Base-by-base conservation (phyloP, 2,113 vertebrate species). In the Vulpes ferrilata region DNA sequence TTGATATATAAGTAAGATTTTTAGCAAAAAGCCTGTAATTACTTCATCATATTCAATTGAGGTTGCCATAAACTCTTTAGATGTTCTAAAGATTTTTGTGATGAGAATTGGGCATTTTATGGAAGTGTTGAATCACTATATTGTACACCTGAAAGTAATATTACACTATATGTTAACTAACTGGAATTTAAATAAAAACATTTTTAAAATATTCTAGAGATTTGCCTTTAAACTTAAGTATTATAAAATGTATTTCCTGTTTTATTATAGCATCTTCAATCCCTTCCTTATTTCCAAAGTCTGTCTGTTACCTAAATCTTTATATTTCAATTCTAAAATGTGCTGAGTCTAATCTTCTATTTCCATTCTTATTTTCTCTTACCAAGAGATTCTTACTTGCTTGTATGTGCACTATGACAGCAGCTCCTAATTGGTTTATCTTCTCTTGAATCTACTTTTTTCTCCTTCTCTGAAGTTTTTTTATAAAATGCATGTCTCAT, bases 401-500 rank as follows among this genome's bases (percentile, higher is more conserved):
- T 73, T 88, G 55, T 71, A 43, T 59, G 55, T 90, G 38, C 62
- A 82, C 20, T 82, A 65, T 94, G 94, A 35, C 15, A 89, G n/a
- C 92, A 93, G 13, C 53, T 95, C 11, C n/a, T 84, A 20, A 35
- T 59, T 90, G 59, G 16, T 85, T 95, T 30, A 80, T 86, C 32
- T 62, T 95, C 27, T 96, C 32, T 87, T 93, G 3, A 83, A 73
- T 95, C 48, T 96, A 35, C 51, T 85, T 88, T 91, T 35, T 95
- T 88, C 59, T 83, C n/a, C 11, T 59, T 89, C 80, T 67, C 71
- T 80, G 65, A 43, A 96, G 59, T 92, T 96, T 84, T 93, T 96
- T 92, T 67, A 79, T 96, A 89, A 92, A 89, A 91, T 80, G 19
- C 79, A 48, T 22, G 30, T 78, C 32, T 95, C 16, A 80, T 79